These are phyloP conservation scores for Amia ocellicauda DNA, from an alignment of 2,113 vertebrate genomes.

Conservation along the genomic window DNA sequence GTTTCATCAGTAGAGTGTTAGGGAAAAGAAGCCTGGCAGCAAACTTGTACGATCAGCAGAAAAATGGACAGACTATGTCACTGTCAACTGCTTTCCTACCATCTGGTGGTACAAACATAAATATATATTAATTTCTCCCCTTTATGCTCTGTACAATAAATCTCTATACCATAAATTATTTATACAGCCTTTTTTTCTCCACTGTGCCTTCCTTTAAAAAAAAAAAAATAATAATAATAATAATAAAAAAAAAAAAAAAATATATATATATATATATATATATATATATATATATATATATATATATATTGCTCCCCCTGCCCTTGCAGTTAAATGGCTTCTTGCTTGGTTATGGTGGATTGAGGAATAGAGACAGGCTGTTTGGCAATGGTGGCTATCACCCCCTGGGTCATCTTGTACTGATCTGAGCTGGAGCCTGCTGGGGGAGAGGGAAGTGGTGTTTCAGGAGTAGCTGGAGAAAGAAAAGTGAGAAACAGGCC, in stretches of 20 bases:
- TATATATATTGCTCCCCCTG: background rate
- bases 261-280: too few relatives aligned
- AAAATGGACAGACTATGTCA: too few relatives aligned
- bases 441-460: constrained; percentile 92
- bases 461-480: constrained; percentile 90
- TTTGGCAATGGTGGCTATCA: constrained; percentile 84
- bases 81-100: background rate
- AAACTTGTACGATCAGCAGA: too few relatives aligned
- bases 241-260: too few relatives aligned
- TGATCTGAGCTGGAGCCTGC: constrained; percentile 87
- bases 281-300: background rate
- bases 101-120: background rate
- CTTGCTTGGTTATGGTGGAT: constrained; percentile 91
- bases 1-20: too few relatives aligned
- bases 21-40: too few relatives aligned
- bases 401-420: constrained; percentile 90
- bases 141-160: background rate
- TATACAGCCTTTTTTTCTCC: background rate
- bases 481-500: constrained; percentile 38
- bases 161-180: constrained; percentile 1
- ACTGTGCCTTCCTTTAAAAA: background rate
- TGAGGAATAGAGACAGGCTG: constrained; percentile 85
- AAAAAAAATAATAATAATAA: background rate
- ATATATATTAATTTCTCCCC: background rate
- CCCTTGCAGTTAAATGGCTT: constrained; percentile 77